phyloP scores from a whole-genome alignment of 2,113 vertebrate species.

The Gavialis gangeticus region DNA sequence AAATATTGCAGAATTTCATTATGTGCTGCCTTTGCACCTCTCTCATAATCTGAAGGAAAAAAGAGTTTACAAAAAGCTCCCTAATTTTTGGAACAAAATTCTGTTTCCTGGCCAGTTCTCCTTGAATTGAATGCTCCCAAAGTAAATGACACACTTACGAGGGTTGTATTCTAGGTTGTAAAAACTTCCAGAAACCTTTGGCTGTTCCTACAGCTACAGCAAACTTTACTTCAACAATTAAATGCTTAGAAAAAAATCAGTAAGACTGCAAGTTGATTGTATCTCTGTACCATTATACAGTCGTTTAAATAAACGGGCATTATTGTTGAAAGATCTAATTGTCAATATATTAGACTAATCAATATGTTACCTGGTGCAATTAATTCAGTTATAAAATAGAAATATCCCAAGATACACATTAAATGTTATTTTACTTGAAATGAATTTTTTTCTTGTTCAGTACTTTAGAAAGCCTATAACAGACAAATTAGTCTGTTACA shows the following conservation, averaged over 20 bases:
- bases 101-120: neutral
- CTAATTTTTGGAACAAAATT: neutral
- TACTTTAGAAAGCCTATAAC: neutral
- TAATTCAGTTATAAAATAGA: neutral
- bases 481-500: neutral
- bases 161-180: neutral
- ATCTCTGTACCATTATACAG: neutral
- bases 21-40: too few species aligned
- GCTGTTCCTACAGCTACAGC: neutral
- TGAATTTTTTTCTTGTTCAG: neutral
- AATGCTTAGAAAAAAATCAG: neutral
- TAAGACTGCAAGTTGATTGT: neutral
- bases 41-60: too few species aligned
- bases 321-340: neutral
- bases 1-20: neutral
- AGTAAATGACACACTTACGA: neutral
- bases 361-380: neutral
- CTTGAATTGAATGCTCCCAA: neutral
- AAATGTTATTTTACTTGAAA: neutral
- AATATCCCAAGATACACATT: neutral
- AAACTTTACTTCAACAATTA: neutral
- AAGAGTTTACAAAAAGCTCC: too few species aligned
- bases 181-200: neutral
- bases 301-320: neutral
- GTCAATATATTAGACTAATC: neutral